Conservation (phyloP, 2,797 vertebrate species). For the Thripadectes ignobilis region DNA sequence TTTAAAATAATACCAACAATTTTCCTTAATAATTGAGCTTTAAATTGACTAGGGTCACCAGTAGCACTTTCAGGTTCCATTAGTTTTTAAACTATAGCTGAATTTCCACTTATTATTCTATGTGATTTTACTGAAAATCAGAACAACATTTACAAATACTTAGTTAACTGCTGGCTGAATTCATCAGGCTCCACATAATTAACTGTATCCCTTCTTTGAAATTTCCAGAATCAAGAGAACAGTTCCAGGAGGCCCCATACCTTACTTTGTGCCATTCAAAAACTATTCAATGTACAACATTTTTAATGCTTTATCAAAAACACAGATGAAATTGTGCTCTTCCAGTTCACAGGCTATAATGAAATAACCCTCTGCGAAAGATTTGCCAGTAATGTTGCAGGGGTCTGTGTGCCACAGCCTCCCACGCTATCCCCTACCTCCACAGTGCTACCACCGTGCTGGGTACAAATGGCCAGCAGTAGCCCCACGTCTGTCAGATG, state of each 20-base stretch:
- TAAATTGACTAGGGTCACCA: background rate
- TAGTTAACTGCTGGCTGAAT: background rate
- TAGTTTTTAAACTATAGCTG: background rate
- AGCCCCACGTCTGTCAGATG: rapidly evolving
- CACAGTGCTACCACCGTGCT: rapidly evolving
- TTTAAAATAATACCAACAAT: background rate
- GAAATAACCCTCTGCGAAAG: background rate
- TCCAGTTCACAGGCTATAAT: background rate
- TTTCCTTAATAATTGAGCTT: background rate
- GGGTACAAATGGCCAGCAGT: background rate
- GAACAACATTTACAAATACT: background rate
- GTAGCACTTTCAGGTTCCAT: background rate
- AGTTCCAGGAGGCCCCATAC: background rate
- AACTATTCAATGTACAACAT: background rate
- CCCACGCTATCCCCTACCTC: background rate
- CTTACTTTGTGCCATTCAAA: background rate
- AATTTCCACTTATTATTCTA: background rate
- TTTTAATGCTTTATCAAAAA: background rate
- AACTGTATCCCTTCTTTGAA: background rate
- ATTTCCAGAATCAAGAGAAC: background rate
- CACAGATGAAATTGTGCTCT: background rate
- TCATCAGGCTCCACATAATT: background rate
- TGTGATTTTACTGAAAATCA: background rate
- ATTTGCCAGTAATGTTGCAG: background rate
- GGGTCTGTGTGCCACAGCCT: background rate